Evolutionary conservation across 2,888 invertebrate genomes (phyloP).

Genomic region (Dexiosoma caninum): DNA sequence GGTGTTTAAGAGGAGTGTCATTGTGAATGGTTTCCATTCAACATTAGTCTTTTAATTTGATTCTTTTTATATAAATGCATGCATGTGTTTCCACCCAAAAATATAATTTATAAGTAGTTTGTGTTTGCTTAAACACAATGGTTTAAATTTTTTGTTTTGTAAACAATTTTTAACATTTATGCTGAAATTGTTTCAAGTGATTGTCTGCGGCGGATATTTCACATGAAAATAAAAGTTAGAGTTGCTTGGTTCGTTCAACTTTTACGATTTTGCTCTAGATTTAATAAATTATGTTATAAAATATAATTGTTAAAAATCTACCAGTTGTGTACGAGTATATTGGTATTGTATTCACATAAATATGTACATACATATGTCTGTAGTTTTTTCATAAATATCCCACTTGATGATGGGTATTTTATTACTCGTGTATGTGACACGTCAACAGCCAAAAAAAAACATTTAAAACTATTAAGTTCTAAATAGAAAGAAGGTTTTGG

Average conservation of each 20-base stretch:
- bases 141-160: not conserved
- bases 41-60: slow-evolving; percentile 14
- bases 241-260: slow-evolving; percentile 48
- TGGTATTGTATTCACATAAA: not conserved
- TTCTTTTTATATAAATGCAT: not conserved
- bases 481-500: too few relatives aligned
- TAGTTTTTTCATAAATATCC: not conserved
- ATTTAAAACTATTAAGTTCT: not conserved
- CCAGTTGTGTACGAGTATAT: not conserved
- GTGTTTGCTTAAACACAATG: slow-evolving; percentile 21
- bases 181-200: slow-evolving; percentile 13
- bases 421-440: not conserved
- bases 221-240: not conserved
- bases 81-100: not conserved
- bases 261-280: slow-evolving; percentile 57
- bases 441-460: slow-evolving; percentile 23
- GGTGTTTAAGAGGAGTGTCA: too few relatives aligned
- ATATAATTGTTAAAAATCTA: not conserved
- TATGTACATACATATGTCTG: not conserved
- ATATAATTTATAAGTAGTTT: not conserved
- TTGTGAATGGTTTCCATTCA: slow-evolving; percentile 2
- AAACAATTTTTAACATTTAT: not conserved
- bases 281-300: slow-evolving; percentile 14
- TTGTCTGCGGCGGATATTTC: slow-evolving; percentile 35
- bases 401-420: slow-evolving; percentile 12